phyloP scores from a whole-genome alignment of 1,140 invertebrate genomes.

The Drosophila kohkoa region DNA sequence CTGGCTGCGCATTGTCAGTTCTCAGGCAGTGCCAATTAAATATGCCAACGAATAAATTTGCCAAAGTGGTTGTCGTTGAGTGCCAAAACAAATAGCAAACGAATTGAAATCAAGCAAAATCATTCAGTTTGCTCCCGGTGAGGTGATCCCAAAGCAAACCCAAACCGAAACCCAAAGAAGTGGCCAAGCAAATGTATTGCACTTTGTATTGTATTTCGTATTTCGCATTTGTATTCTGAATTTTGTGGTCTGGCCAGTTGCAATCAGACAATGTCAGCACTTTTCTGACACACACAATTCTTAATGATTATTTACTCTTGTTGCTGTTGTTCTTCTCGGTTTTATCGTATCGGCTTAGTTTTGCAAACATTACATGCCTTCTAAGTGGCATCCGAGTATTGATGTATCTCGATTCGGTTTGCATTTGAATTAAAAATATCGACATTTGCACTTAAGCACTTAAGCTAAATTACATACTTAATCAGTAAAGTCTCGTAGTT shows the following conservation, averaged over 20 bases:
- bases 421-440: slow-evolving; percentile 20
- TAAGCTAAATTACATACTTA: slow-evolving; percentile 18
- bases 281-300: slow-evolving; percentile 35
- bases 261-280: slow-evolving; percentile 53
- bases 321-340: background rate
- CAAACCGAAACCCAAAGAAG: slow-evolving; percentile 11
- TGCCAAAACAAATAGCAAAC: slow-evolving; percentile 49
- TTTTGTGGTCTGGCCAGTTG: slow-evolving; percentile 38
- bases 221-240: background rate
- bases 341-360: slow-evolving; percentile 20
- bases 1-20: slow-evolving; percentile 9
- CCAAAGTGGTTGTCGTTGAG: slow-evolving; percentile 50
- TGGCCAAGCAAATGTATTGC: slow-evolving; percentile 44
- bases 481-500: background rate
- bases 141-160: slow-evolving; percentile 5
- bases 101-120: slow-evolving; percentile 25
- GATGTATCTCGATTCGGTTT: slow-evolving; percentile 10
- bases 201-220: slow-evolving; percentile 41
- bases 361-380: slow-evolving; percentile 3
- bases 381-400: slow-evolving; percentile 15
- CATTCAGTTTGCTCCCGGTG: background rate
- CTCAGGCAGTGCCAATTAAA: slow-evolving; percentile 32
- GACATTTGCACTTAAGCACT: slow-evolving; percentile 15
- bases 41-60: slow-evolving; percentile 49
- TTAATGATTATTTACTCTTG: slow-evolving; percentile 38